Percentiles rank a stretch among this genome's conserved stretches.
These are phyloP conservation scores for Ecdyonurus torrentis DNA, from an alignment of 2,888 invertebrate species.

Conservation along the genomic window DNA sequence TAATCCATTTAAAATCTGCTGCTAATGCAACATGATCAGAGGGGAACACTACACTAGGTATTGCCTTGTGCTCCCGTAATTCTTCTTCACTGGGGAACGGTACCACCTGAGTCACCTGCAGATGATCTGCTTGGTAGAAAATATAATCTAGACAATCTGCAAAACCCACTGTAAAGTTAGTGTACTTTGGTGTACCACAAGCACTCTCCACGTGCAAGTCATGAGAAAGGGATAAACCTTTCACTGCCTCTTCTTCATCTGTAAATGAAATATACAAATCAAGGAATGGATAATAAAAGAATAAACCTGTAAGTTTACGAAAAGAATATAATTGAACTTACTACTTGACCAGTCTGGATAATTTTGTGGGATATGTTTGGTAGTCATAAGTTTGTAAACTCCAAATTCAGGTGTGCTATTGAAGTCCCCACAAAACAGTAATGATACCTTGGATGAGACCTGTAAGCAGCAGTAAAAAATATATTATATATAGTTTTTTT, in stretches of 20 bases:
- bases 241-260: slow-evolving; percentile 49
- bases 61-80: slow-evolving; percentile 49
- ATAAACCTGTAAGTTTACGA: background rate
- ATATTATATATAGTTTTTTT: too few relatives aligned
- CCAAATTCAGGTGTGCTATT: slow-evolving; percentile 76
- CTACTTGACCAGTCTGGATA: slow-evolving; percentile 49
- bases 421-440: slow-evolving; percentile 83
- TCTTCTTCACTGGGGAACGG: slow-evolving; percentile 69
- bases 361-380: slow-evolving; percentile 42
- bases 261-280: slow-evolving; percentile 17
- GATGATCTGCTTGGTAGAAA: slow-evolving; percentile 50
- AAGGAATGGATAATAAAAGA: background rate
- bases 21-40: slow-evolving; percentile 87
- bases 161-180: slow-evolving; percentile 70
- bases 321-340: too few relatives aligned
- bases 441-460: slow-evolving; percentile 33
- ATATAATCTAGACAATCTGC: slow-evolving; percentile 85
- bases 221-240: slow-evolving; percentile 45
- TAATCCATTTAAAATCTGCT: slow-evolving; percentile 49
- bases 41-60: slow-evolving; percentile 80
- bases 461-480: slow-evolving; percentile 14
- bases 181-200: slow-evolving; percentile 66
- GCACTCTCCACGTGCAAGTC: slow-evolving; percentile 51
- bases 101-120: slow-evolving; percentile 40
- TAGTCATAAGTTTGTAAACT: slow-evolving; percentile 59